Conservation (phyloP, 1,140 invertebrate genomes). For the Pogonomyrmex barbatus region DNA sequence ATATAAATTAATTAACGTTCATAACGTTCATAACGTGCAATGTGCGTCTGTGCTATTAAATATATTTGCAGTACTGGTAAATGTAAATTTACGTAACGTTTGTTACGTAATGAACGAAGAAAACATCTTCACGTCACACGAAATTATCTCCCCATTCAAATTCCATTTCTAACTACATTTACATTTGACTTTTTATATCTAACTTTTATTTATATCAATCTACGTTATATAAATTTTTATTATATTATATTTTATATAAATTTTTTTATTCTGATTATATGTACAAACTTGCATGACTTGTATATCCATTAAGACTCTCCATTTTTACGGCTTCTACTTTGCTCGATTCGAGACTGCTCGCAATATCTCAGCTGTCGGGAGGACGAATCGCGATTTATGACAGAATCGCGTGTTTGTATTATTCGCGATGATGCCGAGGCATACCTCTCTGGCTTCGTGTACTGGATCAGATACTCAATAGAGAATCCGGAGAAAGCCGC, state of each 20-base stretch:
- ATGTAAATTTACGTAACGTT: neutral
- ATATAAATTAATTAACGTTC: constrained; percentile 21
- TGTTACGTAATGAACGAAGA: neutral
- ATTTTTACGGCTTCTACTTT: neutral
- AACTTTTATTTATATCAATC: constrained; percentile 3
- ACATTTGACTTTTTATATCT: neutral
- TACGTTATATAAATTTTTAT: neutral
- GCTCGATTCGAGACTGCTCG: neutral
- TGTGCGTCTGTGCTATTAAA: neutral
- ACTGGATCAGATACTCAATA: constrained; percentile 49
- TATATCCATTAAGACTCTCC: neutral
- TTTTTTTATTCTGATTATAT: neutral
- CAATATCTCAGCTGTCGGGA: constrained; percentile 1
- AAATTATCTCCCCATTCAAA: neutral
- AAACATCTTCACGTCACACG: neutral
- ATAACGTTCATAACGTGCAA: neutral
- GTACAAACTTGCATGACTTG: neutral
- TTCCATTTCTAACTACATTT: neutral
- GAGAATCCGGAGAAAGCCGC: constrained; percentile 24
- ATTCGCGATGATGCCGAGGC: constrained; percentile 33
- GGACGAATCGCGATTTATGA: constrained; percentile 8
- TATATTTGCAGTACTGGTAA: neutral
- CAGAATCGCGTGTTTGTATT: constrained; percentile 31
- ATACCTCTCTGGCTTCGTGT: constrained; percentile 45
- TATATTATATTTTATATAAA: neutral